Evolutionary conservation across 1,140 invertebrate genomes (phyloP), one percentile per base, ranked within the genome.

Genomic region (Drosophila navojoa): DNA sequence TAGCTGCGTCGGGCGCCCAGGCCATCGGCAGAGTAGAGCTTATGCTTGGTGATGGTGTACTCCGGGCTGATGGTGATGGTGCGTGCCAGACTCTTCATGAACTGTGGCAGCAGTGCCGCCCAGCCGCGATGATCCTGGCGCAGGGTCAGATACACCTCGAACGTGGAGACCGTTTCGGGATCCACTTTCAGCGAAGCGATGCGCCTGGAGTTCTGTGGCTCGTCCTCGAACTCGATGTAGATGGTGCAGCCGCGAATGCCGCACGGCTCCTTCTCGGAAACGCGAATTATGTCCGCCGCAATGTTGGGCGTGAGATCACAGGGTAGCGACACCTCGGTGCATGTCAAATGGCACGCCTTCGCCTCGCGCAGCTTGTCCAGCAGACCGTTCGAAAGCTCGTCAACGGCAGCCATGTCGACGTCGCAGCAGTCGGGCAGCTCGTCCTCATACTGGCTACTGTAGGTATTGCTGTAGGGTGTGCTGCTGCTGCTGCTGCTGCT

Each of bases 191-290:
- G 94, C 59, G 94, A 94, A 77, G 94, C 94, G 16, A 94, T 92
- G 75, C 91, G 85, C n/a, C 91, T 75, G 7, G 89, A 92, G 25
- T 93, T 93, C 62, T 94, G 93, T 0, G 94, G 93, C 81, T 95
- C 94, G 1, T 94, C 95, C 86, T 96, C 95, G 77, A 96, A 96
- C 89, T 95, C 95, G 44, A 97, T 94, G 82, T 96, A 96, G 15
- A 97, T 93, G 10, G 95, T 96, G 76, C 95, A 96, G 32, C 96
- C 96, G 71, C 96, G 93, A 1, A 97, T 94, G 72, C 97, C 97
- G 90, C 96, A 97, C 10, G 97, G 97, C 91, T 98, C 97, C 67
- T 95, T 95, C 87, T 97, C 96, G 0, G 97, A 96, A 92, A 96
- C 95, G 3, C 94, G 94, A 53, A 97, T 92, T 40, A 96, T 95